These are phyloP conservation scores for Chesias legatella DNA, from an alignment of 2,888 invertebrate species.

Conservation along the genomic window DNA sequence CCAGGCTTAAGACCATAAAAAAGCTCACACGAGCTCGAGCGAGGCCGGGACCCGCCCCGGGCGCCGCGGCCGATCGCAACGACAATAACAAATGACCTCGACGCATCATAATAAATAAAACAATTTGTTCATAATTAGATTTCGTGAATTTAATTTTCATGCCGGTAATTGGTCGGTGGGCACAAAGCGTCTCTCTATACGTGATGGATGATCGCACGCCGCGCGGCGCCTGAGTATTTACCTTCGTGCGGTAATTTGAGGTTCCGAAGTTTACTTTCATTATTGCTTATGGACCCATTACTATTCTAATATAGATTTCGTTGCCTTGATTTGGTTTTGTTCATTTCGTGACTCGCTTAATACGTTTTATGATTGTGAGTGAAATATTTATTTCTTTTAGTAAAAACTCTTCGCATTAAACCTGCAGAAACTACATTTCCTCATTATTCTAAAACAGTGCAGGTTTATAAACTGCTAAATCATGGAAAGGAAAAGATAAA, in stretches of 20 bases:
- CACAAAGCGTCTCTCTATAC: slow-evolving; percentile 75
- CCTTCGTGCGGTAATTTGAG: slow-evolving; percentile 72
- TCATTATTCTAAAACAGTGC: too few species aligned
- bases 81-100: slow-evolving; percentile 77
- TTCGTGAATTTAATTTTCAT: slow-evolving; percentile 81
- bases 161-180: slow-evolving; percentile 79
- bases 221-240: slow-evolving; percentile 74
- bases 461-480: slow-evolving; percentile 27
- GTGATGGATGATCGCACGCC: slow-evolving; percentile 78
- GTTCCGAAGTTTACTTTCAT: slow-evolving; percentile 76
- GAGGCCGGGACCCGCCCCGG: slow-evolving; percentile 60
- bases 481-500: slow-evolving; percentile 40
- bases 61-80: slow-evolving; percentile 59
- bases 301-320: slow-evolving; percentile 73
- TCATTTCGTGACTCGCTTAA: slow-evolving; percentile 38
- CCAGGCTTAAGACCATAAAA: slow-evolving; percentile 25
- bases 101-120: slow-evolving; percentile 81
- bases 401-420: too few species aligned
- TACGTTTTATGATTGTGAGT: too few species aligned
- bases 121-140: slow-evolving; percentile 81
- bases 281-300: slow-evolving; percentile 71
- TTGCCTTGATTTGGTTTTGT: slow-evolving; percentile 49
- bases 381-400: too few species aligned
- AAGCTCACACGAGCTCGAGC: slow-evolving; percentile 11
- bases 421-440: too few species aligned